Evolutionary conservation across 2,888 invertebrate species (phyloP), one percentile per base, ranked within the genome.

Genomic region (Carpatolechia fugitivella): DNA sequence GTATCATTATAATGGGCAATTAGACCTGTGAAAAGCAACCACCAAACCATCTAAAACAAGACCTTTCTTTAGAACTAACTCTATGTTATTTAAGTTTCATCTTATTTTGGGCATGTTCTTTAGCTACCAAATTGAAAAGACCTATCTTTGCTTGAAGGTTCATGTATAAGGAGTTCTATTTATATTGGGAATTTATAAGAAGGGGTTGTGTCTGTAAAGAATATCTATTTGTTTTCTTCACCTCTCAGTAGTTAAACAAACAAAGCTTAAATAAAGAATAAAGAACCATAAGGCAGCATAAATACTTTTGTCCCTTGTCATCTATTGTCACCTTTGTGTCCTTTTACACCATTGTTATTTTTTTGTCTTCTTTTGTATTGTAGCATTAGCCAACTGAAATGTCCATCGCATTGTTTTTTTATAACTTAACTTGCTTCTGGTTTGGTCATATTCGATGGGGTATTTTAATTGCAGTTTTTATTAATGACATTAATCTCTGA

Each of bases 1-100:
- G 83, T 90, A 82, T 83, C 88, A 80, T 87, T 87, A 84, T 90
- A 89, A 90, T 87, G 70, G 85, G 81, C 87, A 89, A 89, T 89
- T 86, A 89, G 80, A 82, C 75, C 76, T 77, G 73, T 77, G 74
- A 82, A 85, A 77, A 80, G 80, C 74, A 68, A 29, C 53, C 33
- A 47, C 20, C 0, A 10, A 31, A 40, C 72, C 61, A 69, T 40
- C 44, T 4, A 55, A 57, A 58, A n/a, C 51, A 52, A 65, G 66
- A 14, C 66, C 36, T 2, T 13, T 5, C 1, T 7, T 33, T 51
- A n/a, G 41, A 60, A 36, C 20, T 54, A 35, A 47, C 16, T 24
- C n/a, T 16, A 53, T 56, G 29, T 6, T n/a, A 20, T 35, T 49
- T 29, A 38, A n/a, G 24, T 3, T 10, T 20, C 6, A 20, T 35